These are phyloP conservation scores for Didymodactylos carnosus DNA, from an alignment of 2,888 invertebrate genomes.

Conservation along the genomic window DNA sequence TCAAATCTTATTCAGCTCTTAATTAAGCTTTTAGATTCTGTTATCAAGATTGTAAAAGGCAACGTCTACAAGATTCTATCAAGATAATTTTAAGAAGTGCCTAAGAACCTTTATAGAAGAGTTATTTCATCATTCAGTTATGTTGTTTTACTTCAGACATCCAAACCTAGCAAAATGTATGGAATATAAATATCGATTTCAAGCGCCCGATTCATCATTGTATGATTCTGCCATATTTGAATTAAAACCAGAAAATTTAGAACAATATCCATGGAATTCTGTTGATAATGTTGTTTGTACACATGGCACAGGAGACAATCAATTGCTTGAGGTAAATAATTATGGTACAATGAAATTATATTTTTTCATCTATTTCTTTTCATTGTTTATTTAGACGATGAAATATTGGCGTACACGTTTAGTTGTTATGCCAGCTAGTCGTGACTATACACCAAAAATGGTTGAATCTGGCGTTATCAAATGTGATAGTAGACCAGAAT, in stretches of 20 bases:
- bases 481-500: neutral
- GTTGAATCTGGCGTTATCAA: neutral
- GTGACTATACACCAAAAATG: neutral
- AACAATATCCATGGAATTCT: slow-evolving; percentile 7
- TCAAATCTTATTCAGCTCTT: no score
- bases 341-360: neutral
- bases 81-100: no score
- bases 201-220: slow-evolving; percentile 28
- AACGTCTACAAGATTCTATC: no score
- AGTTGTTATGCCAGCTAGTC: neutral
- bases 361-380: neutral
- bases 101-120: neutral
- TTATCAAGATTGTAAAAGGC: no score
- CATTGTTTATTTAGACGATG: neutral
- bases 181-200: slow-evolving; percentile 38
- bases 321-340: neutral
- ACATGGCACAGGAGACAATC: neutral
- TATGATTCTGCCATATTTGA: slow-evolving; percentile 16
- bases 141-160: neutral
- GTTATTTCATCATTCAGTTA: neutral
- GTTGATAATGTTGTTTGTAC: neutral
- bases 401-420: slow-evolving; percentile 13
- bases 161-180: slow-evolving; percentile 44
- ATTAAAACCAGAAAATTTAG: neutral
- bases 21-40: no score